These are phyloP conservation scores for Scortum barcoo DNA, from an alignment of 2,113 vertebrate genomes.

Conservation along the genomic window DNA sequence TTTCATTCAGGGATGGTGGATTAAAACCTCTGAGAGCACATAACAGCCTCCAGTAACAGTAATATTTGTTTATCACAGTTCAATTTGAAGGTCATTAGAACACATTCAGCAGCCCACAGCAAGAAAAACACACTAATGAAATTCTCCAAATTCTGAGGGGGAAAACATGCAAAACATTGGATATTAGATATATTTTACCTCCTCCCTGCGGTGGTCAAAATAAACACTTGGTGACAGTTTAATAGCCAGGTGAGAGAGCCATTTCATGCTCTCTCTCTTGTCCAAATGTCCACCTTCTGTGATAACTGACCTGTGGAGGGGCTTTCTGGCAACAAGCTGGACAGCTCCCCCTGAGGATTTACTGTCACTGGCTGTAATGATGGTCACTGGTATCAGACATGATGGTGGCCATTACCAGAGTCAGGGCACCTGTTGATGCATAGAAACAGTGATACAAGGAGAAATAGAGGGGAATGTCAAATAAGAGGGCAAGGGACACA, in stretches of 20 bases:
- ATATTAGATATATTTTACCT: background rate
- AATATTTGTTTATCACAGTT: slow-evolving; percentile 11
- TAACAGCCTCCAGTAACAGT: slow-evolving; percentile 4
- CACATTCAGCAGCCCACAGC: slow-evolving; percentile 3
- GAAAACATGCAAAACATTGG: background rate
- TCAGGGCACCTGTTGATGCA: slow-evolving; percentile 20
- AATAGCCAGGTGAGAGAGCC: background rate
- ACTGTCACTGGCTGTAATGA: slow-evolving; percentile 38
- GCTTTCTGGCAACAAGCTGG: slow-evolving; percentile 25
- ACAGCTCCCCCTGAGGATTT: slow-evolving; percentile 15
- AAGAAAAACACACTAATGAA: background rate
- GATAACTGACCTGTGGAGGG: slow-evolving; percentile 25
- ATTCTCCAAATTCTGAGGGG: background rate
- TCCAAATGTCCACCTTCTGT: slow-evolving; percentile 14
- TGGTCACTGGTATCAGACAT: slow-evolving; percentile 16
- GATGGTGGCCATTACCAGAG: slow-evolving; percentile 40
- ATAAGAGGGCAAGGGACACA: background rate
- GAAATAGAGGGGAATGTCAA: background rate
- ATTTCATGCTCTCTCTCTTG: background rate
- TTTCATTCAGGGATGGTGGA: background rate
- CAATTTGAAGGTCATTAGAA: slow-evolving; percentile 12
- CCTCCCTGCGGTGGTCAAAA: background rate
- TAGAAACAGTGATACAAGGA: slow-evolving; percentile 3
- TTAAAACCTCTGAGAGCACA: background rate
- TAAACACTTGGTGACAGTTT: background rate